Conservation (phyloP, 2,797 vertebrate genomes). For the Typhlichthys eigenmanni region DNA sequence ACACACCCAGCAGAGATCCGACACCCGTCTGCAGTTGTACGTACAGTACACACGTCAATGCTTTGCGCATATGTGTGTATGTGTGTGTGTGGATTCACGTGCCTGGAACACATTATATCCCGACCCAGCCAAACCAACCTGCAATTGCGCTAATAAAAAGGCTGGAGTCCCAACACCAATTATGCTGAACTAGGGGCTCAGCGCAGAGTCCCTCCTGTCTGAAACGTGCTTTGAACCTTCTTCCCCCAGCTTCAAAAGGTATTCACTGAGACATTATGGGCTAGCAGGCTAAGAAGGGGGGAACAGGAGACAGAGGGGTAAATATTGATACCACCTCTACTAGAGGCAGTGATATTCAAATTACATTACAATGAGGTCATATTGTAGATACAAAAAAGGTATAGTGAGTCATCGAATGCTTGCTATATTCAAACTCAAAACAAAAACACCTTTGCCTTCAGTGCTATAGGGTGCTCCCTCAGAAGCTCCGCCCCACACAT, state of each 20-base stretch:
- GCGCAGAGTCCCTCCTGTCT: constrained; percentile 72
- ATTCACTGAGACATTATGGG: constrained; percentile 77
- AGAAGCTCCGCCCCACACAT: no score
- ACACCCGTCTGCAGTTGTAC: constrained; percentile 33
- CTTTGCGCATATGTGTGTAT: constrained; percentile 28
- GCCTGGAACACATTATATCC: constrained; percentile 83
- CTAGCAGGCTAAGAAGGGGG: constrained; percentile 63
- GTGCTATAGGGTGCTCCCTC: no score
- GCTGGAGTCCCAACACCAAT: constrained; percentile 87
- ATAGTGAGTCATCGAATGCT: no score
- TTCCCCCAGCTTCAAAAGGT: constrained; percentile 83
- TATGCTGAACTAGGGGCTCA: constrained; percentile 85
- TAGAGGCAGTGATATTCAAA: constrained; percentile 7
- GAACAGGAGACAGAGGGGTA: constrained; percentile 19
- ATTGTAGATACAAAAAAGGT: not conserved
- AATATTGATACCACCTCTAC: constrained; percentile 78
- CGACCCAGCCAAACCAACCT: constrained; percentile 81
- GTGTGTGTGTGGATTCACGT: not conserved
- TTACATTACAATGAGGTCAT: not conserved
- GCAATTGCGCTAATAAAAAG: constrained; percentile 88
- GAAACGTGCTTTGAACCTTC: constrained; percentile 81
- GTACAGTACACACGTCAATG: constrained; percentile 18
- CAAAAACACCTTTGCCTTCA: no score
- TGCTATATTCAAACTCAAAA: no score
- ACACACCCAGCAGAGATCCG: constrained; percentile 49